Conservation (phyloP, 2,797 vertebrate species). For the Clarias laeviceps region DNA sequence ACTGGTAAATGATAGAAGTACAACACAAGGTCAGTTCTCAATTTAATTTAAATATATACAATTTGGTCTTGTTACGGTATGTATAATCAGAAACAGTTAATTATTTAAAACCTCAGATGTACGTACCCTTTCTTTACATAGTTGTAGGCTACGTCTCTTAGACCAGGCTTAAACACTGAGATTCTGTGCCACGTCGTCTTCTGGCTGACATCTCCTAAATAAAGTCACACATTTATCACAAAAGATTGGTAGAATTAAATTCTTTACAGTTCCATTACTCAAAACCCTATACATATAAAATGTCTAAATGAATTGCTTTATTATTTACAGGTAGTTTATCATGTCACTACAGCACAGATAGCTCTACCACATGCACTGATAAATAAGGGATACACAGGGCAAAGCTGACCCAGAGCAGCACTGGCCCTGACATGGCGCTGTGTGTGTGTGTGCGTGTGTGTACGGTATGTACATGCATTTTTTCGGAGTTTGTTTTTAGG, state of each 20-base stretch:
- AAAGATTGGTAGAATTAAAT: neutral
- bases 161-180: constrained; percentile 93
- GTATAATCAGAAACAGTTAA: neutral
- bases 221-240: neutral
- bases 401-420: neutral
- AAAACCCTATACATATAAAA: neutral
- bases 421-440: neutral
- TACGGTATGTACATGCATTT: neutral
- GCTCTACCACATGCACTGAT: neutral
- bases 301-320: neutral
- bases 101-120: neutral
- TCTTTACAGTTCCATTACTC: neutral
- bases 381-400: neutral
- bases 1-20: too few relatives aligned
- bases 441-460: neutral
- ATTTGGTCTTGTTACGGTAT: neutral
- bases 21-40: too few relatives aligned
- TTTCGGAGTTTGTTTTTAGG: neutral
- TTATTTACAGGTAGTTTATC: neutral
- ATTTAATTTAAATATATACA: too few relatives aligned
- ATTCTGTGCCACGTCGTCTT: constrained; percentile 98
- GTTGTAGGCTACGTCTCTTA: constrained; percentile 93
- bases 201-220: constrained; percentile 89
- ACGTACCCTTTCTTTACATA: constrained; percentile 94
- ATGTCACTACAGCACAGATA: neutral